Evolutionary conservation across 2,888 invertebrate genomes (phyloP), one percentile per base, ranked within the genome.

Genomic region (Pristionchus maxplancki): DNA sequence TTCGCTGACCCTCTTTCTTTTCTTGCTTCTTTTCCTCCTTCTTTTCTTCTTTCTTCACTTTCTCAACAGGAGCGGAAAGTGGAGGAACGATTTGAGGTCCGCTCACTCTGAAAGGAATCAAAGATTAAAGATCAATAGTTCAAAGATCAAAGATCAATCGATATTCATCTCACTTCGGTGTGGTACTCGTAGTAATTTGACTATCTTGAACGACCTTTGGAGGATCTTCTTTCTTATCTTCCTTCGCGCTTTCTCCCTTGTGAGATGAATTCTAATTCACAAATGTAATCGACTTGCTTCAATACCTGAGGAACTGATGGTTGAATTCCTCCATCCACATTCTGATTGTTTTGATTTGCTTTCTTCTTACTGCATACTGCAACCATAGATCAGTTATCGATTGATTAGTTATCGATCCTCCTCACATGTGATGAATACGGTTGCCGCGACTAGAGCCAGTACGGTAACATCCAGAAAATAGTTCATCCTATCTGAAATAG

Each of bases 321-420:
- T 67, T 34, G 67, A 9, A 15, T 34, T 67, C 67, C 67, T 67
- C 15, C 67, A 67, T 31, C 34, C 1, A 20, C 40, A 11, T 40
- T 40, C 74, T 40, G 37, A 15, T 74, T 74, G 40, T 40, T 74
- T 74, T 74, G 64, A 28, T 67, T 31, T 44, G n/a, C 81, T 40
- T 82, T 82, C 50, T 82, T 82, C 50, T 82, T 82, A 20, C 48
- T 40, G 37, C 81, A 82, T 50, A 48, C 81, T 82, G 81, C 9
- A 82, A 82, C 2, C 11, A 40, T 4, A n/a, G 17, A 11, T 31
- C 31, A 17, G 24, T 31, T 71, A 71, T 71, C 34, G 71, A 40
- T 74, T 40, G 74, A 9, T 5, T 37, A 9, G 74, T 4, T 1
- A 24, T 24, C 50, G 48, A 24, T 82, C 8, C 0, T 34, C 37